Base-by-base conservation (phyloP, 2,888 invertebrate genomes). In the Agonopterix alstromeriana region DNA sequence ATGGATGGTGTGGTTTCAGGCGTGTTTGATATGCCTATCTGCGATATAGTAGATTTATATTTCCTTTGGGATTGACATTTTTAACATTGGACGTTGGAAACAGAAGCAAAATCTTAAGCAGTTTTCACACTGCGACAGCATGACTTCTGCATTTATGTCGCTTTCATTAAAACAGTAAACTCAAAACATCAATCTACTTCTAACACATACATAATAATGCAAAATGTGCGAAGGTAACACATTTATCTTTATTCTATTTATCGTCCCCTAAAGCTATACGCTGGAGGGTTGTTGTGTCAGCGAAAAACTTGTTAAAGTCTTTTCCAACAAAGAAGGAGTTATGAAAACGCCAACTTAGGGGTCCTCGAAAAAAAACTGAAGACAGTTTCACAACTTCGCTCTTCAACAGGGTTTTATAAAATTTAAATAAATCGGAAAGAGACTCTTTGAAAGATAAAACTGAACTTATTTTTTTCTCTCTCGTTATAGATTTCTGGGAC, bases 321-420 rank as follows among this genome's bases (percentile, higher is more conserved):
- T 66, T 27, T 61, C 65, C 61, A 65, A 67, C 69, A 73, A 79
- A 73, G 73, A 77, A 79, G 76, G 83, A 84, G 82, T 85, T 85
- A 80, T 80, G 78, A 83, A 83, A 84, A 78, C 70, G 77, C 72
- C 67, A 82, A 85, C 73, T 85, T 84, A 74, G 61, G 76, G 77
- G 72, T 72, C 70, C 60, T 60, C 61, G 61, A 67, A 77, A 82
- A n/a, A 48, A 81, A 81, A 74, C 60, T 64, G 73, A 63, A 65
- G 70, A 72, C 71, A 73, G 70, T 78, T 78, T 64, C 63, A 59
- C 66, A 81, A 84, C 74, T 84, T 76, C 59, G 67, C 64, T 67
- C 67, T 69, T 78, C 71, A 75, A 76, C 74, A 69, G 67, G 69
- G 73, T 77, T 79, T 81, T 77, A 78, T 80, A 78, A 82, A 48